phyloP scores from a whole-genome alignment of 2,888 invertebrate species.

The Drosophila kuntzei region DNA sequence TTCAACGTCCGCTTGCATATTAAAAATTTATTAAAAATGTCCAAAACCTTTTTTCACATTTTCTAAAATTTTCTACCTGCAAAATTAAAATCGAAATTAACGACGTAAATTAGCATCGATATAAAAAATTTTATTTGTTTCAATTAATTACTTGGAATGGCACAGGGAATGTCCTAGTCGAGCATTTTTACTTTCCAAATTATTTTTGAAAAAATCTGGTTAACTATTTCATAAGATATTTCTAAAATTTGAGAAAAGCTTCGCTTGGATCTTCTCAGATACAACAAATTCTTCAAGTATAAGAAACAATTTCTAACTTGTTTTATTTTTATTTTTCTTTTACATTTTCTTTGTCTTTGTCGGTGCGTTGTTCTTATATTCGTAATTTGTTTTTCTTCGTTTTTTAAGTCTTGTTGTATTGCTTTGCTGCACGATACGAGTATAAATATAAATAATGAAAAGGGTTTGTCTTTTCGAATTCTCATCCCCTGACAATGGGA shows the following conservation, averaged over 20 bases:
- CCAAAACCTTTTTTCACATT: too few species aligned
- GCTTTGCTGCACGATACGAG: constrained; percentile 33
- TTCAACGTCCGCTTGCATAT: background rate
- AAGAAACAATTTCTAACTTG: constrained; percentile 11
- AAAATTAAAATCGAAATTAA: background rate
- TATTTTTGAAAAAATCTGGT: background rate
- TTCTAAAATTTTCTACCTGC: background rate
- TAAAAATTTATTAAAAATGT: constrained; percentile 2
- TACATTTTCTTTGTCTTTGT: background rate
- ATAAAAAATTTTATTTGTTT: too few species aligned
- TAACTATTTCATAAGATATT: constrained; percentile 3
- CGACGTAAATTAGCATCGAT: background rate
- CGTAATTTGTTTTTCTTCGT: constrained; percentile 18
- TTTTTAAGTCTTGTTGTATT: constrained; percentile 10
- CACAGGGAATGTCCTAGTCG: background rate
- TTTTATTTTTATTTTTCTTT: constrained; percentile 14
- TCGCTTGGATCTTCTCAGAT: background rate
- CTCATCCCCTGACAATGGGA: constrained; percentile 1
- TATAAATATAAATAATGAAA: constrained; percentile 65
- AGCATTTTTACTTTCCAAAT: background rate
- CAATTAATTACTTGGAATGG: too few species aligned
- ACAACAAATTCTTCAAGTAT: background rate
- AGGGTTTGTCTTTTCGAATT: constrained; percentile 57
- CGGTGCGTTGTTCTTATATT: constrained; percentile 1
- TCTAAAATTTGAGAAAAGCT: background rate